These are phyloP conservation scores for Mungos mungo DNA, from an alignment of 2,113 vertebrate genomes.

Conservation along the genomic window DNA sequence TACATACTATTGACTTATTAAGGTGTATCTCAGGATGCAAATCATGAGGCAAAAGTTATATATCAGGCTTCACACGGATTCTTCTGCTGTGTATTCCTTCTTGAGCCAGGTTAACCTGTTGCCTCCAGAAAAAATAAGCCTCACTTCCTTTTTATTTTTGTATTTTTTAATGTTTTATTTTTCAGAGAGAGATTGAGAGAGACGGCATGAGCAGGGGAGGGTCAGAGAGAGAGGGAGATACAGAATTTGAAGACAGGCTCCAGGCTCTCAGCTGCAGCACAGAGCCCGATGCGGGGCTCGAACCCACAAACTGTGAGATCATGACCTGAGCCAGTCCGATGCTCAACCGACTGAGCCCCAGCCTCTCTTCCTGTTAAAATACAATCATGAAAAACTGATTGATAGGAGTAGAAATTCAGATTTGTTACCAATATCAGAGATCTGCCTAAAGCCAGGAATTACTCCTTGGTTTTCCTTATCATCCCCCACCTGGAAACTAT, in stretches of 20 bases:
- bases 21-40: constrained; percentile 14
- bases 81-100: not conserved
- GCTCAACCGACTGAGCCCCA: too few relatives aligned
- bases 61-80: not conserved
- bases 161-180: too few relatives aligned
- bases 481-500: not conserved
- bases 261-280: too few relatives aligned
- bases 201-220: too few relatives aligned
- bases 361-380: not conserved
- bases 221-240: too few relatives aligned
- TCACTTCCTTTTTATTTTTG: not conserved
- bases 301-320: too few relatives aligned
- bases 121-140: not conserved
- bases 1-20: not conserved
- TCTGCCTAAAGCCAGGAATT: not conserved
- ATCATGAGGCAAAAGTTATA: not conserved
- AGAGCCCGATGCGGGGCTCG: too few relatives aligned
- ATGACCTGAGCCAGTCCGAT: too few relatives aligned
- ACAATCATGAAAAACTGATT: not conserved
- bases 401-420: constrained; percentile 10
- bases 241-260: too few relatives aligned
- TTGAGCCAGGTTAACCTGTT: not conserved
- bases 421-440: not conserved
- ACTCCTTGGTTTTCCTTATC: not conserved
- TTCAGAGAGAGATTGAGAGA: too few relatives aligned